These are phyloP conservation scores for Heteronetta atricapilla DNA, from an alignment of 2,113 vertebrate genomes.

Conservation along the genomic window DNA sequence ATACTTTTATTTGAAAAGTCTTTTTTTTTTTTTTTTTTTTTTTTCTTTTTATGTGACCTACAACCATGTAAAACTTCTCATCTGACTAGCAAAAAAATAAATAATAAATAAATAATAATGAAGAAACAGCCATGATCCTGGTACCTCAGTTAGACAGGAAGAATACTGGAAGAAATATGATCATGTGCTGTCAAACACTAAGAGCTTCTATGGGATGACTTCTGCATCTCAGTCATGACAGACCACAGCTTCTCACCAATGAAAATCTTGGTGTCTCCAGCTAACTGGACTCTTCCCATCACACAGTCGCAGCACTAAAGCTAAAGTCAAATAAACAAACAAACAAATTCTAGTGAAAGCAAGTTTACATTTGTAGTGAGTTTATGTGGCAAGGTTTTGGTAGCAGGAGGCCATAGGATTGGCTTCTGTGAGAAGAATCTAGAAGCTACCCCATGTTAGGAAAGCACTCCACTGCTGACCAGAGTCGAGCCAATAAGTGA, in stretches of 20 bases:
- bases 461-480: too few species aligned
- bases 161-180: background rate
- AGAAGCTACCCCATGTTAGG: too few species aligned
- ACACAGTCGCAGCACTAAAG: background rate
- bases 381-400: too few species aligned
- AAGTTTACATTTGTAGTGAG: background rate
- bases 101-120: background rate
- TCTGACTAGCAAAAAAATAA: background rate
- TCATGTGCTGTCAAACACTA: background rate
- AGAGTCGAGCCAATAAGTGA: too few species aligned
- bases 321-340: background rate
- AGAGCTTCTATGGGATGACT: background rate
- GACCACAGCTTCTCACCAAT: background rate
- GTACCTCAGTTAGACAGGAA: background rate
- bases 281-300: background rate
- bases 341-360: background rate
- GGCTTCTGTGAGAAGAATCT: too few species aligned
- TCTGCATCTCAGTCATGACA: background rate
- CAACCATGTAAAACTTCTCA: background rate
- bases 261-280: background rate
- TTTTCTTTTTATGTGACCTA: background rate
- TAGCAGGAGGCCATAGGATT: too few species aligned
- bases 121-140: background rate
- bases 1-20: background rate
- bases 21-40: background rate